Percentiles rank a stretch among this genome's conserved stretches.
phyloP scores from a whole-genome alignment of 2,888 invertebrate genomes.

The Hecatera dysodea region DNA sequence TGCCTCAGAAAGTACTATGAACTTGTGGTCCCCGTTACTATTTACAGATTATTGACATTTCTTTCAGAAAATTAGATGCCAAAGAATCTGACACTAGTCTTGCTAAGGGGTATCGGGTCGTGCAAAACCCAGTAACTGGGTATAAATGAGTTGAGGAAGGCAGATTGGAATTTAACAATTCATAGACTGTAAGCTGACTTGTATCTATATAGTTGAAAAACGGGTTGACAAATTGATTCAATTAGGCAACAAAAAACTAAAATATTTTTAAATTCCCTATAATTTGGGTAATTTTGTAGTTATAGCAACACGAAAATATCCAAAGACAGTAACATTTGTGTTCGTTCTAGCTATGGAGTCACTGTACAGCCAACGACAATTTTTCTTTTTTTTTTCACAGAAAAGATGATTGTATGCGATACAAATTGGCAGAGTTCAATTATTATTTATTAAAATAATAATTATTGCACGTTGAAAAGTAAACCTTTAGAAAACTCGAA shows the following conservation, averaged over 20 bases:
- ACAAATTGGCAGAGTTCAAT: background rate
- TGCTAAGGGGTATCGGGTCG: too few relatives aligned
- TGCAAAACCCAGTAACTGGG: too few relatives aligned
- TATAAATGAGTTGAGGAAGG: too few relatives aligned
- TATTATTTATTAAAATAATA: background rate
- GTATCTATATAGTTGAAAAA: too few relatives aligned
- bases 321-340: conserved; percentile 37
- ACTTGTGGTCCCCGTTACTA: too few relatives aligned
- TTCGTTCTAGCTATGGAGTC: conserved; percentile 35
- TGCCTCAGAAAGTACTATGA: too few relatives aligned
- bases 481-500: background rate
- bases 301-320: conserved; percentile 25
- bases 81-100: too few relatives aligned
- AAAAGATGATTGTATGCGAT: background rate
- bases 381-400: too few relatives aligned
- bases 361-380: conserved; percentile 55
- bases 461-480: background rate
- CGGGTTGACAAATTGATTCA: background rate
- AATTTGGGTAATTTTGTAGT: background rate
- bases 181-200: too few relatives aligned
- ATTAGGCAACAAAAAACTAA: background rate
- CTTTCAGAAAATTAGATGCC: too few relatives aligned
- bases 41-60: too few relatives aligned
- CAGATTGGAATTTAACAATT: too few relatives aligned
- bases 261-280: background rate